A percentile compares a stretch with the other conserved stretches of the same genome.
Evolutionary conservation across 2,113 vertebrate species (phyloP).

Genomic region (Podiceps cristatus): DNA sequence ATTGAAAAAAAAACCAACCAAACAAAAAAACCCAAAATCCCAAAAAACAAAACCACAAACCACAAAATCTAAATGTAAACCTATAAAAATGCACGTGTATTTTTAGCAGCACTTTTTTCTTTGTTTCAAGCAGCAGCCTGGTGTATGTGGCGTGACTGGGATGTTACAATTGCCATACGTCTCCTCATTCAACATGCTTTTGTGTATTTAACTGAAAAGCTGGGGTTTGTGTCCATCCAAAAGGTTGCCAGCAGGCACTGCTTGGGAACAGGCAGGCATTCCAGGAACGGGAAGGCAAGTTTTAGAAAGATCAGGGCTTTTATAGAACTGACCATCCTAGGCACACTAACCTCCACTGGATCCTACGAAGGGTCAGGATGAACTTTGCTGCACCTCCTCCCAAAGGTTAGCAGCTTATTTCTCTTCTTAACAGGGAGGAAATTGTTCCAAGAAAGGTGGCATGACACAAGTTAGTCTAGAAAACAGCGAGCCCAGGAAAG

Average conservation of each 20-base stretch:
- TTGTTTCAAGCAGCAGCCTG: conserved; percentile 10
- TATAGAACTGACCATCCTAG: background rate
- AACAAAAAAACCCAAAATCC: background rate
- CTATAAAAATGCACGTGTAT: conserved; percentile 13
- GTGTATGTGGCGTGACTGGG: background rate
- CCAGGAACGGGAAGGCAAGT: background rate
- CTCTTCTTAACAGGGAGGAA: background rate
- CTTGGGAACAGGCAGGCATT: background rate
- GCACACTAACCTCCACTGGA: background rate
- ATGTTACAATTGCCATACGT: background rate
- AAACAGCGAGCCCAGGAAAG: background rate
- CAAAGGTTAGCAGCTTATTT: background rate
- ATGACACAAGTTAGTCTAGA: background rate
- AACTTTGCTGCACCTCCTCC: background rate
- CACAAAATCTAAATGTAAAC: background rate
- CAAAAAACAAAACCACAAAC: background rate
- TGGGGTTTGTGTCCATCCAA: background rate
- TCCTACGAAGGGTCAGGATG: background rate
- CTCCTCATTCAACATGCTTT: conserved; percentile 14
- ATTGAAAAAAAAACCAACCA: background rate
- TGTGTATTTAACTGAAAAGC: background rate
- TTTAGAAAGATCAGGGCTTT: background rate
- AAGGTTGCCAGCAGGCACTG: background rate
- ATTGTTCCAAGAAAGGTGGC: background rate
- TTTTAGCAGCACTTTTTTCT: conserved; percentile 71